Percentiles rank a stretch among this genome's conserved stretches.
Evolutionary conservation across 2,888 invertebrate genomes (phyloP).

Genomic region (Netelia melanura): DNA sequence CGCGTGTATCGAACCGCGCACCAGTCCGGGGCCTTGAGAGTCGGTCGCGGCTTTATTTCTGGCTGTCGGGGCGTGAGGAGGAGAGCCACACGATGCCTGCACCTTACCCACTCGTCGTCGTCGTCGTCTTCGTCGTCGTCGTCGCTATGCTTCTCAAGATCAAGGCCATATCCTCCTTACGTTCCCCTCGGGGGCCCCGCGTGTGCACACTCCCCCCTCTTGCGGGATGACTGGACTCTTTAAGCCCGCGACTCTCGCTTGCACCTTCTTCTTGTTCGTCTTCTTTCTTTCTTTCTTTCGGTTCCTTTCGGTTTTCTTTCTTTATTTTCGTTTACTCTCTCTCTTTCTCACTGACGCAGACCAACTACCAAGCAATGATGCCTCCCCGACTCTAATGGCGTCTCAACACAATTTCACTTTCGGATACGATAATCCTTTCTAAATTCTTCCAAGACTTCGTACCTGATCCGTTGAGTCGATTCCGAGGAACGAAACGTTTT

Average conservation of each 20-base stretch:
- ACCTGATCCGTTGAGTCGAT: neutral
- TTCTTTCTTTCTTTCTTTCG: neutral
- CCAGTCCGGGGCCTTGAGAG: slow-evolving; percentile 63
- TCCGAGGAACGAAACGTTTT: neutral
- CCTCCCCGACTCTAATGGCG: neutral
- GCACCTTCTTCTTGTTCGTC: slow-evolving; percentile 50
- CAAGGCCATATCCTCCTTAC: slow-evolving; percentile 79
- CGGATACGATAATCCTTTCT: neutral
- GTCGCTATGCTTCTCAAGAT: slow-evolving; percentile 79
- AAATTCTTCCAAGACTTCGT: neutral
- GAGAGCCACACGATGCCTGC: slow-evolving; percentile 65
- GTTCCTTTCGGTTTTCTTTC: slow-evolving; percentile 1
- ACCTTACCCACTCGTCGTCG: slow-evolving; percentile 70
- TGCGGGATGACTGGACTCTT: slow-evolving; percentile 83
- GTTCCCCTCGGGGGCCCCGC: slow-evolving; percentile 37
- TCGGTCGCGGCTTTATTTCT: slow-evolving; percentile 76
- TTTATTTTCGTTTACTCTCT: neutral
- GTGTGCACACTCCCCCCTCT: slow-evolving; percentile 53
- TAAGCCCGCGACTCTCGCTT: slow-evolving; percentile 74
- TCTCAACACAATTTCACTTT: neutral
- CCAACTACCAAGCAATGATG: slow-evolving; percentile 25
- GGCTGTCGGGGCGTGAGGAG: slow-evolving; percentile 62
- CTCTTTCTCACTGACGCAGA: slow-evolving; percentile 18
- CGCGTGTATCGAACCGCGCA: slow-evolving; percentile 53
- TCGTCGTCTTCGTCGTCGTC: neutral